Evolutionary conservation across 2,113 vertebrate species (phyloP), one percentile per base, ranked within the genome.

Genomic region (Pipa parva): DNA sequence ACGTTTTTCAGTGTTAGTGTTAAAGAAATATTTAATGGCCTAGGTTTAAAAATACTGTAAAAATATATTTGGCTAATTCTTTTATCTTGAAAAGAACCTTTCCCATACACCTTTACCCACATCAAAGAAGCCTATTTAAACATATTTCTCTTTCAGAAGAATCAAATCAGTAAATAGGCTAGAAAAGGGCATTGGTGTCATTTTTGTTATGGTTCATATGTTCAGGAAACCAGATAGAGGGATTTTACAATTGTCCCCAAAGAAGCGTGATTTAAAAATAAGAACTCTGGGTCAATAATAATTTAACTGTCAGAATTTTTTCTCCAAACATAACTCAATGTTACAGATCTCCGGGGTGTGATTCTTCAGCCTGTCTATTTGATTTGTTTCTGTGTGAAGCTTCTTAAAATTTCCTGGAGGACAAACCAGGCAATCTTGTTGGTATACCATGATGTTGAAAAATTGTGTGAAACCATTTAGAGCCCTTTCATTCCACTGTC

Each of bases 241-340:
- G 59, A 55, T 45, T 77, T 80, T 75, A 71, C 59, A 74, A 73
- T 37, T 72, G 72, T 74, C 78, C 72, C 50, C 1, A 10, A 66
- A 79, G 73, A 48, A 1, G 0, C 21, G 57, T 54, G 73, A 71
- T 74, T 71, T 61, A 73, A 52, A 79, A 72, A 77, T 64, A 63
- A 74, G 73, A 72, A 71, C 46, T 76, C 42, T n/a, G 76, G 79
- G 67, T 63, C 75, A 74, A 74, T 56, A 79, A 76, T 81, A 83
- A 80, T 78, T 80, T 81, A 71, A 81, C 80, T 84, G 80, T 83
- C 79, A 82, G 73, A 81, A 42, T 42, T 42, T 42, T 42, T 58
- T 75, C 79, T 79, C 79, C 74, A 77, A 69, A 73, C 72, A 25
- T 76, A 85, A 81, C 75, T 76, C 77, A 52, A 70, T 76, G 71